A percentile compares a stretch with the other conserved stretches of the same genome.
phyloP scores from a whole-genome alignment of 2,113 vertebrate species.

The Rhinichthys klamathensis region DNA sequence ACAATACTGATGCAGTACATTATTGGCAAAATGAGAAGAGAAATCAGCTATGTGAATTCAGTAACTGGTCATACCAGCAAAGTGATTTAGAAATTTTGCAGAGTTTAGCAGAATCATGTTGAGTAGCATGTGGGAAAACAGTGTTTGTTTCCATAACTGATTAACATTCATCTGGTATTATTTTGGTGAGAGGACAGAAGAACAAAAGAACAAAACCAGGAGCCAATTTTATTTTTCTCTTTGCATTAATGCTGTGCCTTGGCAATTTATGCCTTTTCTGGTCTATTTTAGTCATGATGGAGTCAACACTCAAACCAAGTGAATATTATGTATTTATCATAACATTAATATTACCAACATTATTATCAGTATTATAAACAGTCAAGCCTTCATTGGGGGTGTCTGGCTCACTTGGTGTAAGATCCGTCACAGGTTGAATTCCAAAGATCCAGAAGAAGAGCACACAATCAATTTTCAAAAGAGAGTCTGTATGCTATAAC shows the following conservation, averaged over 20 bases:
- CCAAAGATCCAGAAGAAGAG: no score
- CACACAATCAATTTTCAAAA: not conserved
- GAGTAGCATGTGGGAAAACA: not conserved
- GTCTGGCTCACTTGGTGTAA: not conserved
- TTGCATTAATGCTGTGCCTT: no score
- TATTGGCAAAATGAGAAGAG: not conserved
- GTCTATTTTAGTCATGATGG: not conserved
- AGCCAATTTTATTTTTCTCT: no score
- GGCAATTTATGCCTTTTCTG: not conserved
- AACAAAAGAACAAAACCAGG: no score
- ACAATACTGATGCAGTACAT: not conserved
- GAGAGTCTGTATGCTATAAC: not conserved
- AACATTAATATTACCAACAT: not conserved
- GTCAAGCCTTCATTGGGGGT: not conserved
- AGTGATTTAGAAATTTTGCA: not conserved
- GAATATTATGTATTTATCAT: not conserved
- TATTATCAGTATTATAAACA: not conserved
- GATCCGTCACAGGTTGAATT: no score
- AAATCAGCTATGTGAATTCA: not conserved
- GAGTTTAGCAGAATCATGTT: not conserved
- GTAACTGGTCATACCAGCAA: not conserved
- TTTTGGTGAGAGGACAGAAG: not conserved
- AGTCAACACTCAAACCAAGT: not conserved
- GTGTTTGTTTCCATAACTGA: not conserved
- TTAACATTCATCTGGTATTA: not conserved